Base-by-base conservation (phyloP, 2,888 invertebrate species). In the Eristalis tenax region DNA sequence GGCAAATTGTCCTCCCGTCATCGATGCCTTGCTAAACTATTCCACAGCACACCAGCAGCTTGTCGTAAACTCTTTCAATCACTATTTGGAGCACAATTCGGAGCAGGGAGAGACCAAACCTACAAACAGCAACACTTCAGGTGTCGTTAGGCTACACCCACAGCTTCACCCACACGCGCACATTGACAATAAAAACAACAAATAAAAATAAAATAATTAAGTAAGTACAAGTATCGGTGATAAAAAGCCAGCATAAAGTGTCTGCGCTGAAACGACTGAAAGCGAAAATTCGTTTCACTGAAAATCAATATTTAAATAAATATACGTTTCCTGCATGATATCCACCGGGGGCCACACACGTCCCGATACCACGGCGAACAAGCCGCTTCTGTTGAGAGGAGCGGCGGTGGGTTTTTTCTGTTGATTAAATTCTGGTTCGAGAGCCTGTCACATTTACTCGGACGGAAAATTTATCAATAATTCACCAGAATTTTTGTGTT, bases 391-490 rank as follows among this genome's bases (percentile, higher is more conserved):
- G 32, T 73, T 76, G 74, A 74, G 70, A 18, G 8, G 32, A 32
- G 18, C n/a, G 43, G n/a, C 5, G n/a, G 15, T n/a, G 26, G 50
- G 23, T 26, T 61, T n/a, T 4, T 5, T 23, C 57, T 32, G 43
- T 61, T 75, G 50, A 66, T 73, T 63, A 71, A 73, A 78, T 70
- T 71, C 68, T 32, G 35, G 32, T 63, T 56, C 66, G n/a, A 50
- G 69, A 23, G 59, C 65, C 87, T 83, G 83, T 80, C 80, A 76
- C 76, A 87, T 80, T 83, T 73, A 76, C 50, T 87, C 79, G 50
- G 38, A 63, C 68, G 79, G 80, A 87, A 87, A 87, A 83, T 83
- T 71, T 83, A 87, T 87, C 83, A 83, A 87, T 87, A 87, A 83
- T 87, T 80, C 83, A 80, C 80, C 79, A 80, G 86, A 86, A 82